Evolutionary conservation across 2,113 vertebrate species (phyloP).

Genomic region (Capreolus pygargus): DNA sequence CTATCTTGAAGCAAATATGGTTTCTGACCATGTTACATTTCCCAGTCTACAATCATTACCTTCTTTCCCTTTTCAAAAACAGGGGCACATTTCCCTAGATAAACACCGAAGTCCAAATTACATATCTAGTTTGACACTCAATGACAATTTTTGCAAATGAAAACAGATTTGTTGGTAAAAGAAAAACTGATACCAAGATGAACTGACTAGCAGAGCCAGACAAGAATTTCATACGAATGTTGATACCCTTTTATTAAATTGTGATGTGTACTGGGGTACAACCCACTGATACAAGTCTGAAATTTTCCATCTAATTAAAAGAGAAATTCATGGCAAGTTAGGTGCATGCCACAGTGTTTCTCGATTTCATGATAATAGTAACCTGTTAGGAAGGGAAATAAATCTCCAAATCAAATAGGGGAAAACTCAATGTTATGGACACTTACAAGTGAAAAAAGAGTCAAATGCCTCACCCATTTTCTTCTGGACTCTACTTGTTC

Average conservation of each 20-base stretch:
- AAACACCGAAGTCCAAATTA: neutral
- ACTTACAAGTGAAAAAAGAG: conserved; percentile 50
- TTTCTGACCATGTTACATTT: neutral
- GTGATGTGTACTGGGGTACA: neutral
- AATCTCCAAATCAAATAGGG: conserved; percentile 56
- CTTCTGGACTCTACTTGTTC: conserved; percentile 67
- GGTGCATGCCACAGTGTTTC: conserved; percentile 28
- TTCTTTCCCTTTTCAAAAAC: neutral
- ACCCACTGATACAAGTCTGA: neutral
- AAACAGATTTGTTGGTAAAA: conserved; percentile 27
- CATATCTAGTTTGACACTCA: neutral
- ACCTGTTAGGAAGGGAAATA: conserved; percentile 21
- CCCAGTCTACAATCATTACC: neutral
- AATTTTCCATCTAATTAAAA: conserved; percentile 46
- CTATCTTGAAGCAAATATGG: neutral
- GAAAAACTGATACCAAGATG: conserved; percentile 29
- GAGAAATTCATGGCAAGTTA: neutral
- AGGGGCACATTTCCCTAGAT: neutral
- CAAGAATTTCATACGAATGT: neutral
- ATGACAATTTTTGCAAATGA: neutral
- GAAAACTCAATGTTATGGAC: conserved; percentile 53
- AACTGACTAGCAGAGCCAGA: neutral
- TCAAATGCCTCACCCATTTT: conserved; percentile 44
- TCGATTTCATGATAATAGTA: conserved; percentile 44
- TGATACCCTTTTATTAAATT: neutral